Base-by-base conservation (phyloP, 64 coral and sea anemone genomes). In the Anthopleura sola region DNA sequence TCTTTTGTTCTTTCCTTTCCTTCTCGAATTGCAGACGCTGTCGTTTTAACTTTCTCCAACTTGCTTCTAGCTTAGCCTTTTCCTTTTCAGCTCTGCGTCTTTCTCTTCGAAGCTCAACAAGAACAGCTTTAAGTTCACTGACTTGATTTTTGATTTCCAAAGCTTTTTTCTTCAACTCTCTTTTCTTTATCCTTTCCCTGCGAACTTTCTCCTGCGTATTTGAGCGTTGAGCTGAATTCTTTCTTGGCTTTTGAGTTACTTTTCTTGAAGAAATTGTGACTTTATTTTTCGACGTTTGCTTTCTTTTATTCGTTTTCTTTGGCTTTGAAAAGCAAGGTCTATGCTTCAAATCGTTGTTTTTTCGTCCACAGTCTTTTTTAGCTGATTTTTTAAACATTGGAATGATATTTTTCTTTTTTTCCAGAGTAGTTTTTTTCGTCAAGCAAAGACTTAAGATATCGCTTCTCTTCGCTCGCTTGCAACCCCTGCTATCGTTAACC, bases 101-200 rank as follows among this genome's bases (percentile, higher is more conserved):
- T 86, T 86, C 89, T 71, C 58, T 37, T 28, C 55, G 84, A 49
- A 91, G 60, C 40, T 91, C 75, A 26, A 49, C 75, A 36, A 91
- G 37, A 7, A 86, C 15, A 3, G 50, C 51, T 13, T 91, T 49
- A 62, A 78, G 44, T 34, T 81, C 89, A 37, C 81, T 12, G 48
- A 69, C 74, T 12, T 85, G 84, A 26, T 47, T 19, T 47, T 91
- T 80, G 9, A 78, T 36, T 6, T 91, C 29, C 31, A 24, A 46
- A 36, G 38, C 37, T 38, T 91, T 82, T 36, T 74, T 91, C 31
- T 82, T 78, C 4, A 80, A 47, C 36, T 91, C 57, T 39, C 84
- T 84, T 31, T 85, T 84, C 46, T 81, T 76, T 23, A 86, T 62
- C 20, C 74, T 80, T 37, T 86, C 83, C 16, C 54, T 86, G 34